A percentile compares a stretch with the other conserved stretches of the same genome.
Evolutionary conservation across 2,113 vertebrate species (phyloP).

Genomic region (Colinus virginianus): DNA sequence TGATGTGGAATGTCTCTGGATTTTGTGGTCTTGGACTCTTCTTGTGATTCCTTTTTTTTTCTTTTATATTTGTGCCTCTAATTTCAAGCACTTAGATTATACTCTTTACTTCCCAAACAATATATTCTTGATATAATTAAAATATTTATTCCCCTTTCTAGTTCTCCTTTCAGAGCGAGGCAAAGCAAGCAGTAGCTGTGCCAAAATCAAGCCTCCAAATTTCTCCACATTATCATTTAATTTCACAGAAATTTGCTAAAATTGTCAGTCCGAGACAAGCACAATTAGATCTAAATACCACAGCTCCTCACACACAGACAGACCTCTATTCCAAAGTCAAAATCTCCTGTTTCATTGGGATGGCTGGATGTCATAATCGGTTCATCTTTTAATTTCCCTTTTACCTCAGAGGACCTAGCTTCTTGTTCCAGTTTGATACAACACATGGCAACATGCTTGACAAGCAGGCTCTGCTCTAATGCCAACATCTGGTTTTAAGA

Average conservation of each 20-base stretch:
- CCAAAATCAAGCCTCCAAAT: not conserved
- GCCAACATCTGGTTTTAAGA: not conserved
- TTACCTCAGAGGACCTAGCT: not conserved
- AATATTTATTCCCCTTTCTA: not conserved
- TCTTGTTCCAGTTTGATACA: not conserved
- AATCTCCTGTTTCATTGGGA: not conserved
- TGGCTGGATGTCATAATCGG: not conserved
- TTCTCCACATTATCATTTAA: not conserved
- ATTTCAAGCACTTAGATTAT: not conserved
- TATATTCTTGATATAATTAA: not conserved
- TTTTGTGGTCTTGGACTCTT: slow-evolving; percentile 4
- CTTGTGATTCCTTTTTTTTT: not conserved
- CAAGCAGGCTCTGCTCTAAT: not conserved
- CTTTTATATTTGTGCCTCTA: too few relatives aligned
- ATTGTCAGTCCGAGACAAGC: not conserved
- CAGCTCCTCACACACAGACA: not conserved
- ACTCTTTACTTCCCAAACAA: not conserved
- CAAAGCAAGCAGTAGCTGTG: not conserved
- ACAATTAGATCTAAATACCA: not conserved
- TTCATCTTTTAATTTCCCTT: not conserved
- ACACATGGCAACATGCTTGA: not conserved
- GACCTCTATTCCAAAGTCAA: not conserved
- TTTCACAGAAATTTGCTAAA: not conserved
- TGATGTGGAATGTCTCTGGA: not conserved
- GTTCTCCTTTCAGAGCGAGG: not conserved